These are phyloP conservation scores for Axea sp. DNA, from an alignment of 2,888 invertebrate genomes.

Conservation along the genomic window DNA sequence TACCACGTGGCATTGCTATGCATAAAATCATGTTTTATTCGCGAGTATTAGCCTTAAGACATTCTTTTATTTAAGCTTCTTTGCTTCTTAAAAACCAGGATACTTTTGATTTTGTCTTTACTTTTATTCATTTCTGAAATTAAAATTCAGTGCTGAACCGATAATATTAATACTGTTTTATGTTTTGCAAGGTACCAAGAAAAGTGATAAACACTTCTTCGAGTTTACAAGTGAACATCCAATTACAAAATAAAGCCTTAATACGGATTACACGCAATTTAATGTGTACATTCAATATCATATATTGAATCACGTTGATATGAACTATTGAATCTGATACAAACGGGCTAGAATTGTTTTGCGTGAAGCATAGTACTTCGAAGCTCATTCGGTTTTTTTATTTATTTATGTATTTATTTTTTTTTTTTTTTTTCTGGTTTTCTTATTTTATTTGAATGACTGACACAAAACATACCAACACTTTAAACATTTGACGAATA, in stretches of 20 bases:
- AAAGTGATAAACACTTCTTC: constrained; percentile 1
- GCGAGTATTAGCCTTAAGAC: too few relatives aligned
- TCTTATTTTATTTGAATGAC: constrained; percentile 39
- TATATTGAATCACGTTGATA: constrained; percentile 39
- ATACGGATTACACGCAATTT: constrained; percentile 21
- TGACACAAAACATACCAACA: constrained; percentile 59
- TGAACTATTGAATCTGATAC: constrained; percentile 12
- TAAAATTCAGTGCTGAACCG: too few relatives aligned
- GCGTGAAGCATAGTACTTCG: constrained; percentile 46
- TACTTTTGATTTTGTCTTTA: too few relatives aligned
- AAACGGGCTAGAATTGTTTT: constrained; percentile 55
- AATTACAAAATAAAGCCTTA: constrained; percentile 34
- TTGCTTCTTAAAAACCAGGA: too few relatives aligned
- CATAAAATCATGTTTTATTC: too few relatives aligned
- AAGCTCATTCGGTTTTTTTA: constrained; percentile 42
- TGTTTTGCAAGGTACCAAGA: too few relatives aligned
- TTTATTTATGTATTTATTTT: constrained; percentile 4
- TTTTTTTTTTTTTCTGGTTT: constrained; percentile 7
- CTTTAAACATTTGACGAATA: constrained; percentile 57
- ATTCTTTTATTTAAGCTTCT: too few relatives aligned
- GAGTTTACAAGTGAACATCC: constrained; percentile 14
- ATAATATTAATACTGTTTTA: too few relatives aligned
- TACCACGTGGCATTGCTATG: too few relatives aligned
- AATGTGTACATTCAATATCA: constrained; percentile 16
- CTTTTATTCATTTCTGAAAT: too few relatives aligned